phyloP scores from a whole-genome alignment of 2,797 vertebrate genomes.

The Sylvia borin region DNA sequence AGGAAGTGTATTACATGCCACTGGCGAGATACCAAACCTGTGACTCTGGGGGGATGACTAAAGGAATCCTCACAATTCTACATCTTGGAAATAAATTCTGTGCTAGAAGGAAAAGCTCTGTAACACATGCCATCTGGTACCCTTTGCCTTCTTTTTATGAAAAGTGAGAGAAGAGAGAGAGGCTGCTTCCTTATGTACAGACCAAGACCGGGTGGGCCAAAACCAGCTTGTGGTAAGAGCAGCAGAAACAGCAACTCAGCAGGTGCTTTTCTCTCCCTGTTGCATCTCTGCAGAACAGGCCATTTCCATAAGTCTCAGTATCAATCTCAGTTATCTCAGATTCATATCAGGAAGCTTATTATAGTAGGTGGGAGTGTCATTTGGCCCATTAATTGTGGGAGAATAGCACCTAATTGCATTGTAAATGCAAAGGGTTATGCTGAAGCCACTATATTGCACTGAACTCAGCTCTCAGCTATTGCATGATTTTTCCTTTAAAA shows the following conservation, averaged over 20 bases:
- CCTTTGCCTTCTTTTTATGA: neutral
- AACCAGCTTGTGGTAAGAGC: neutral
- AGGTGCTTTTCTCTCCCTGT: neutral
- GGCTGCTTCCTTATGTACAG: neutral
- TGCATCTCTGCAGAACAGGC: neutral
- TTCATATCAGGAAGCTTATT: conserved; percentile 5
- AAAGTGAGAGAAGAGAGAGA: neutral
- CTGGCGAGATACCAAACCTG: conserved; percentile 65
- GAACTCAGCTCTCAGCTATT: neutral
- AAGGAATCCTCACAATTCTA: conserved; percentile 67
- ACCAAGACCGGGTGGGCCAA: neutral
- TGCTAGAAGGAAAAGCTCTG: conserved; percentile 37
- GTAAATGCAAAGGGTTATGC: neutral
- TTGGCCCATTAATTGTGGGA: conserved; percentile 32
- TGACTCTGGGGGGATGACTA: conserved; percentile 66
- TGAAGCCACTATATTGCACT: neutral
- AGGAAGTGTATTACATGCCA: conserved; percentile 64
- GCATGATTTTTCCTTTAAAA: neutral
- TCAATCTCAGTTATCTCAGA: neutral
- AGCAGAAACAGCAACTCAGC: neutral
- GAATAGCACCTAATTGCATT: conserved; percentile 23
- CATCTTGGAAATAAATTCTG: conserved; percentile 61
- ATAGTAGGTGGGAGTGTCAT: conserved; percentile 1
- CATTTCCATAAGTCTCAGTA: neutral
- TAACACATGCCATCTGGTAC: conserved; percentile 54